Evolutionary conservation across 2,888 invertebrate species (phyloP), one percentile per base, ranked within the genome.

Genomic region (Pandemis heparana): DNA sequence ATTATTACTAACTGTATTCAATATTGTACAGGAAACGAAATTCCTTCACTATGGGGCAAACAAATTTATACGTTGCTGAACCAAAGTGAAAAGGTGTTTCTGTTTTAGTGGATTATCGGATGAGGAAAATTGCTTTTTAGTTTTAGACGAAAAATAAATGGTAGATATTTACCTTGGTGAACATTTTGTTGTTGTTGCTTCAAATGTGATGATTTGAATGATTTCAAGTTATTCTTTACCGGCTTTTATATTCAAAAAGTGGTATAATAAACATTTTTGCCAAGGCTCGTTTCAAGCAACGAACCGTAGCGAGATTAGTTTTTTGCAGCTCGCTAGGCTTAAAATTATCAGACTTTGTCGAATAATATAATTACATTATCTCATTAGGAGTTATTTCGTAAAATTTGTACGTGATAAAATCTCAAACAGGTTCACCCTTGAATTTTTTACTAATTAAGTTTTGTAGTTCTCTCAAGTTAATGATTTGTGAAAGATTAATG

Each of bases 281-380:
- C 89, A 89, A 89, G 89, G 89, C 81, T 80, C 79, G 77, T 82
- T 83, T 82, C 83, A 82, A 81, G 88, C 86, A 89, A 84, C 88
- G 87, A 85, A 89, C 85, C 89, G 86, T 88, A 82, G 87, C 86
- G 77, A 79, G 79, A 81, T 84, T 84, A 85, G 85, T 86, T 86
- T 68, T 73, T 73, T 73, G 66, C 56, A 67, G n/a, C 16, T 56
- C 23, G 56, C 56, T 65, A 56, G 53, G 43, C 18, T 43, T 5
- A 23, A 60, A 72, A 56, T 72, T 68, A 72, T 46, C 53, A 56
- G 67, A 56, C 67, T 67, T 56, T 72, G 72, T 68, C 68, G 67
- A 72, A 72, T 56, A 68, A 32, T 67, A 23, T 46, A 48, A 46
- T 67, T 51, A 65, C 67, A 53, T 43, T 64, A 51, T 65, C 51